These are phyloP conservation scores for Channallabes apus DNA, from an alignment of 2,797 vertebrate species.

Conservation along the genomic window DNA sequence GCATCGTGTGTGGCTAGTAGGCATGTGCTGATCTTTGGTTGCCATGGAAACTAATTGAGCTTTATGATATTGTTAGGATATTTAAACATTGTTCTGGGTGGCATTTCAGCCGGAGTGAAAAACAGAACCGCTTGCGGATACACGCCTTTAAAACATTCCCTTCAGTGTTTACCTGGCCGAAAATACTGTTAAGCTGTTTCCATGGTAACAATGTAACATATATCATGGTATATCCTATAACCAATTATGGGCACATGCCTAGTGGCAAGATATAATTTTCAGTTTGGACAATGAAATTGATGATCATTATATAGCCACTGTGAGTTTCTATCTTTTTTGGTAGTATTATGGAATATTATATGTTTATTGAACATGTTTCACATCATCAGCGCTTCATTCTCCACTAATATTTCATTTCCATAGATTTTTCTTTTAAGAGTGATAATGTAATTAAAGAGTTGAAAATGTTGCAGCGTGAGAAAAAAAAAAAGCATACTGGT, in stretches of 20 bases:
- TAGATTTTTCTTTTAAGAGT: not conserved
- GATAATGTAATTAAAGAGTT: not conserved
- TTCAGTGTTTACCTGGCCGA: not conserved
- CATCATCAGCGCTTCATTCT: conserved; percentile 10
- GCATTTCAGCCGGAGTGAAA: not conserved
- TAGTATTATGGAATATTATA: conserved; percentile 18
- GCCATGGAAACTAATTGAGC: conserved; percentile 22
- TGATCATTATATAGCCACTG: conserved; percentile 30
- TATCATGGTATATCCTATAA: not conserved
- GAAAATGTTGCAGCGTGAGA: not conserved
- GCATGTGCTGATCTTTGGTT: conserved; percentile 24
- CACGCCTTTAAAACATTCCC: not conserved
- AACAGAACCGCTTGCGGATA: not conserved
- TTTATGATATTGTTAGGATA: not conserved
- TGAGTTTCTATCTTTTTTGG: conserved; percentile 31
- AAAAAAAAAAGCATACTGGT: not conserved
- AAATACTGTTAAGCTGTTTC: conserved; percentile 10
- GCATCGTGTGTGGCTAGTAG: conserved; percentile 34
- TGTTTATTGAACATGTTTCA: conserved; percentile 23
- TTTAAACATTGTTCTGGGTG: not conserved
- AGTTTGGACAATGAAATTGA: conserved; percentile 16
- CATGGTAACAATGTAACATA: not conserved
- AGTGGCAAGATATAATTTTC: conserved; percentile 12
- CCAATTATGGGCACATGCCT: conserved; percentile 15
- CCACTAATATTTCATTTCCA: not conserved